Evolutionary conservation across 2,888 invertebrate genomes (phyloP).

Genomic region (Apodemia duryi): DNA sequence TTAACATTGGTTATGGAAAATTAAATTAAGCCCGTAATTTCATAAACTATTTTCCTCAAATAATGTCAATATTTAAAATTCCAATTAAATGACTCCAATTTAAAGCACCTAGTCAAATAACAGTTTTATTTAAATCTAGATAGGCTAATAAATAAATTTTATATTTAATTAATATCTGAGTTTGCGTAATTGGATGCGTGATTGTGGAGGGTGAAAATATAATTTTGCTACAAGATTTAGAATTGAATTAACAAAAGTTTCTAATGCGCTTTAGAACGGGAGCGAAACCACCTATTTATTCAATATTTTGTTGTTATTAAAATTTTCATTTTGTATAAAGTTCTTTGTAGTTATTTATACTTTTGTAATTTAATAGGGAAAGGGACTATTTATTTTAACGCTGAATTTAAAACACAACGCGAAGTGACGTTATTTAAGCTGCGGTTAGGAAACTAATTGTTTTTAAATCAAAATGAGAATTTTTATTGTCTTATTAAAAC

Average conservation of each 20-base stretch:
- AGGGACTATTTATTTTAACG: conserved; percentile 68
- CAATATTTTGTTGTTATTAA: conserved; percentile 42
- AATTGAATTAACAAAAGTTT: conserved; percentile 11
- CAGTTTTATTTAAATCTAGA: conserved; percentile 59
- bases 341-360: conserved; percentile 69
- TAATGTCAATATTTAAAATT: conserved; percentile 21
- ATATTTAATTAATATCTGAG: conserved; percentile 53
- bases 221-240: conserved; percentile 18
- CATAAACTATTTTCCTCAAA: not conserved
- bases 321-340: conserved; percentile 67
- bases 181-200: conserved; percentile 59
- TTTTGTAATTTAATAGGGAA: conserved; percentile 58
- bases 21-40: not conserved
- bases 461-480: not conserved
- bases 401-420: conserved; percentile 49
- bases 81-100: conserved; percentile 39
- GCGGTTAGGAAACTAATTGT: not conserved
- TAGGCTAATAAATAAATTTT: conserved; percentile 49
- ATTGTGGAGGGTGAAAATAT: conserved; percentile 54
- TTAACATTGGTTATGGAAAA: not conserved
- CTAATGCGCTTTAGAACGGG: conserved; percentile 30
- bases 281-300: conserved; percentile 40
- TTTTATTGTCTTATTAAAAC: not conserved
- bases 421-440: conserved; percentile 48
- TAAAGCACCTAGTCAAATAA: conserved; percentile 71